These are phyloP conservation scores for Cotesia chilonis DNA, from an alignment of 1,140 invertebrate genomes.

Conservation along the genomic window DNA sequence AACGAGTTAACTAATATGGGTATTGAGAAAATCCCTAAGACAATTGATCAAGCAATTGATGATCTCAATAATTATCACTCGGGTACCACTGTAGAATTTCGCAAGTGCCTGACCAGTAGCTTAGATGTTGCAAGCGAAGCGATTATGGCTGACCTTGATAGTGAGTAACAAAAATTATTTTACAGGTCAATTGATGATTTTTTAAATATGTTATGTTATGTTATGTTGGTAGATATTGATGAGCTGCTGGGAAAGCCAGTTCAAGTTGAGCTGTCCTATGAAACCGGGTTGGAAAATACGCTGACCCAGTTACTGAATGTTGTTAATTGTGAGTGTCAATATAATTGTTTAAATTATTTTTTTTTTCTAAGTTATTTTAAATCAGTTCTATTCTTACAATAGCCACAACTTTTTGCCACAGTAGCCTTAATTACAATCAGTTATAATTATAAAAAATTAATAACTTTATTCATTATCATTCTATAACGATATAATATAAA, in stretches of 20 bases:
- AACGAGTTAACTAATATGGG: slow-evolving; percentile 68
- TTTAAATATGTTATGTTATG: slow-evolving; percentile 32
- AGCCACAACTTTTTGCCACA: too few species aligned
- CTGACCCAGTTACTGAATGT: slow-evolving; percentile 71
- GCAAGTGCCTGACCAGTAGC: slow-evolving; percentile 69
- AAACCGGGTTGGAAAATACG: slow-evolving; percentile 74
- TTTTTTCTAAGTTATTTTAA: neutral
- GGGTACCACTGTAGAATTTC: slow-evolving; percentile 69
- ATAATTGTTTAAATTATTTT: neutral
- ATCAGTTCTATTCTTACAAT: too few species aligned
- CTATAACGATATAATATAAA: too few species aligned
- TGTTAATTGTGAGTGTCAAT: slow-evolving; percentile 65
- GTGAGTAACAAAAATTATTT: slow-evolving; percentile 61
- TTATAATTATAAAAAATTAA: too few species aligned
- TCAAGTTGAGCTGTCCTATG: slow-evolving; percentile 69
- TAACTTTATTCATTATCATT: too few species aligned
- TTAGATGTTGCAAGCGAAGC: slow-evolving; percentile 70
- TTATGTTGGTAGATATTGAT: slow-evolving; percentile 69
- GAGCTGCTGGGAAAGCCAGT: slow-evolving; percentile 73
- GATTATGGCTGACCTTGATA: slow-evolving; percentile 70
- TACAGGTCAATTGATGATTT: slow-evolving; percentile 21
- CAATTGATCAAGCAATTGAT: slow-evolving; percentile 67
- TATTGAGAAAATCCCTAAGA: slow-evolving; percentile 66
- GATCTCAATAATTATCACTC: slow-evolving; percentile 70
- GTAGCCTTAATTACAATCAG: too few species aligned